These are phyloP conservation scores for Erythrocebus patas DNA, from an alignment of 2,113 vertebrate genomes.

Conservation along the genomic window DNA sequence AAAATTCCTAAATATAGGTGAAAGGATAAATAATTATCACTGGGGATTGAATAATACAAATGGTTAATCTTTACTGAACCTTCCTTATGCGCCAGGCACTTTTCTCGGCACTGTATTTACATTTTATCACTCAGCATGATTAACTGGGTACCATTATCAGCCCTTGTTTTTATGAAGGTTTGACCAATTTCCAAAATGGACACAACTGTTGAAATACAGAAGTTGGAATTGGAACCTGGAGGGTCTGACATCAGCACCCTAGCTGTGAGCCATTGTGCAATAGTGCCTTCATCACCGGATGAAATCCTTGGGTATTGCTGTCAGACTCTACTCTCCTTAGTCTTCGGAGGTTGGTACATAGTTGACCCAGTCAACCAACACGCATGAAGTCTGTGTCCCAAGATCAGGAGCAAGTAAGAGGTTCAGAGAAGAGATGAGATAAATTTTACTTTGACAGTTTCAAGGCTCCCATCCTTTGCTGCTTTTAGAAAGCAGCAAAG, in stretches of 20 bases:
- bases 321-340: not conserved
- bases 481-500: not conserved
- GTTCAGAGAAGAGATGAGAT: not conserved
- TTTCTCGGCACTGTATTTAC: not conserved
- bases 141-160: not conserved
- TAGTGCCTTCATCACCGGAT: not conserved
- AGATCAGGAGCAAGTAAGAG: not conserved
- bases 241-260: not conserved
- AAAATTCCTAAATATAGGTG: not conserved
- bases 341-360: not conserved
- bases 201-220: not conserved
- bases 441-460: not conserved
- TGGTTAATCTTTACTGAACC: not conserved
- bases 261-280: not conserved
- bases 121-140: not conserved
- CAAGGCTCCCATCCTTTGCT: not conserved
- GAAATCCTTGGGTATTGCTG: not conserved
- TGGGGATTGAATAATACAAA: not conserved
- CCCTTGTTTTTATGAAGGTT: not conserved
- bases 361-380: not conserved
- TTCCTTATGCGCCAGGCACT: not conserved
- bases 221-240: not conserved
- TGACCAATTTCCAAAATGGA: not conserved
- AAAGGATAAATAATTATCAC: not conserved
- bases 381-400: not conserved